Percentiles rank a stretch among this genome's conserved stretches.
Conservation (phyloP, 2,888 invertebrate genomes). For the Escarpia spicata region DNA sequence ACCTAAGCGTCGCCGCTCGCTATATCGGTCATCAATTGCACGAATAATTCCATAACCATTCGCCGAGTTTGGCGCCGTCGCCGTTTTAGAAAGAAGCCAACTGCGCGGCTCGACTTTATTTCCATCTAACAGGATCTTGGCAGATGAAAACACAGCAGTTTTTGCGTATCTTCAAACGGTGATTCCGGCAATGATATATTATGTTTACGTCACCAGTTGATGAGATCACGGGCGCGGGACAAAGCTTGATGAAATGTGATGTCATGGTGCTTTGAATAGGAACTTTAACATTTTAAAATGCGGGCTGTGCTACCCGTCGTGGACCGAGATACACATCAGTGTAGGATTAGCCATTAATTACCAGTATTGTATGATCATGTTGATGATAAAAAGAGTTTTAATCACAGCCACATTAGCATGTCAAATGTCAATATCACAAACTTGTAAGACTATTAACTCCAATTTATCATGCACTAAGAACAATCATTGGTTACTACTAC, state of each 20-base stretch:
- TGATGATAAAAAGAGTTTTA: no score
- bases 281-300: not conserved
- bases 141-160: not conserved
- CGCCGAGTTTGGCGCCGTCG: not conserved
- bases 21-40: not conserved
- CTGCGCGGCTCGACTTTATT: not conserved
- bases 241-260: not conserved
- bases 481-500: not conserved
- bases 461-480: not conserved
- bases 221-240: not conserved
- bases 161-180: not conserved
- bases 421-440: no score
- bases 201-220: not conserved
- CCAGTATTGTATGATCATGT: no score
- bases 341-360: no score
- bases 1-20: not conserved
- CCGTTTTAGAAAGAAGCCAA: not conserved
- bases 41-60: not conserved
- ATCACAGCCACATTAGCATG: no score
- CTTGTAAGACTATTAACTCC: not conserved
- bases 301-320: not conserved
- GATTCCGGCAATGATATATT: not conserved
- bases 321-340: not conserved
- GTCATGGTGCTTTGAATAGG: not conserved
- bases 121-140: not conserved